phyloP scores from a whole-genome alignment of 2,113 vertebrate species.

The Crotalus viridis region DNA sequence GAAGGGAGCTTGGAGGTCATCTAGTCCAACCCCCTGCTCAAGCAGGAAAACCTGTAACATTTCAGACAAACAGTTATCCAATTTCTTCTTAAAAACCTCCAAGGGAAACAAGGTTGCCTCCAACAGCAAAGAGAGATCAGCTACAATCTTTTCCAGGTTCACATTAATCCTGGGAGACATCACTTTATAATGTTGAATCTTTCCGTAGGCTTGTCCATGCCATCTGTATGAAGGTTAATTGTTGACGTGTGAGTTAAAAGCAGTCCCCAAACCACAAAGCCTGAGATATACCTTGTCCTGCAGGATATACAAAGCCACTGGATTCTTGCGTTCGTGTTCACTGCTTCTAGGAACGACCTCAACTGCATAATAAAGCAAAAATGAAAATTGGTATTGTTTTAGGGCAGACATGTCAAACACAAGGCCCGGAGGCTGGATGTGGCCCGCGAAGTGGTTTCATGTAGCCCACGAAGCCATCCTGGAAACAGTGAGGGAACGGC shows the following conservation, averaged over 20 bases:
- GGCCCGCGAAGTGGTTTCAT: no score
- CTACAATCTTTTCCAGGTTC: not conserved
- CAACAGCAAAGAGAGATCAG: not conserved
- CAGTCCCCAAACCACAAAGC: not conserved
- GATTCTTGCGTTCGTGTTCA: conserved; percentile 86
- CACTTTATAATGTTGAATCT: not conserved
- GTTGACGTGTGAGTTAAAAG: not conserved
- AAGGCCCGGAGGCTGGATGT: no score
- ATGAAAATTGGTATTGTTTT: not conserved
- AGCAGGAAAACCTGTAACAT: not conserved
- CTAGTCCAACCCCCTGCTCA: not conserved
- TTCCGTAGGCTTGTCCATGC: not conserved
- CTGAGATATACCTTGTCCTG: conserved; percentile 82
- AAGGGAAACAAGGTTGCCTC: not conserved
- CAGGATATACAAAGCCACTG: conserved; percentile 87
- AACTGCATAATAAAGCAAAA: conserved; percentile 63
- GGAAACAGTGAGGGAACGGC: no score
- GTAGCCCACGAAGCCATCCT: no score
- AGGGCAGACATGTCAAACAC: not conserved
- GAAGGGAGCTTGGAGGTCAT: not conserved
- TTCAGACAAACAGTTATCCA: not conserved
- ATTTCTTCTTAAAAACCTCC: not conserved
- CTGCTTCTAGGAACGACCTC: conserved; percentile 79
- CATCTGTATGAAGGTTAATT: fast-evolving
- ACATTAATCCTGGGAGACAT: not conserved